Base-by-base conservation (phyloP, 2,113 vertebrate species). In the Urocitellus parryii region DNA sequence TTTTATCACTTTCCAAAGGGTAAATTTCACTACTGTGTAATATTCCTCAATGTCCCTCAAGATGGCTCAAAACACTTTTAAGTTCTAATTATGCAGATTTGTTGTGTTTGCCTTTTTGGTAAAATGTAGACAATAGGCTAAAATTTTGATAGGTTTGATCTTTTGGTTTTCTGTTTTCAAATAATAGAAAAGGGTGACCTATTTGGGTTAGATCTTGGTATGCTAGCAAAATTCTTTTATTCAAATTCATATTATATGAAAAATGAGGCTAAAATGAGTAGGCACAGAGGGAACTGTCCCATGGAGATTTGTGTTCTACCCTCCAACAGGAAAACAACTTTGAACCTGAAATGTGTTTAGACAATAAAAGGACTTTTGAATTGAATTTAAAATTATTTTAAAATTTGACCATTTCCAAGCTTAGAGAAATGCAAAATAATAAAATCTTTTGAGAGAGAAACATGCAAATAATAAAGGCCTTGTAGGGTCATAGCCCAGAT, bases 311-410 rank as follows among this genome's bases (percentile, higher is more conserved):
- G 6, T n/a, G 14, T n/a, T 84, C 3, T 12, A 24, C 4, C 34
- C 39, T 85, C 22, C 73, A 42, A 91, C 16, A 85, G 73, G 51
- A 93, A 78, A 74, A 8, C 4, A 79, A 9, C 16, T 17, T 72
- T 61, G 56, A 79, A 86, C 17, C 1, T 32, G 37, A 45, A 18
- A 18, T 51, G 13, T 72, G 32, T 68, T 13, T 27, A 77, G 24
- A 51, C 48, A 51, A 51, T 51, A 51, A 51, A 51, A 51, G 12
- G 48, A 14, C 3, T 76, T 82, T 56, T 58, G 56, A 34, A 77
- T 14, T 91, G 89, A 37, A 37, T 25, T 56, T 84, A 45, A 97
- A 93, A 45, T 94, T 73, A 94, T 53, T 91, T 95, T 24, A 89
- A 14, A 78, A 22, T 37, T 84, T 82, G 86, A 45, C 6, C 32